Base-by-base conservation (phyloP, 2,797 vertebrate species). In the Pteropus rufus region DNA sequence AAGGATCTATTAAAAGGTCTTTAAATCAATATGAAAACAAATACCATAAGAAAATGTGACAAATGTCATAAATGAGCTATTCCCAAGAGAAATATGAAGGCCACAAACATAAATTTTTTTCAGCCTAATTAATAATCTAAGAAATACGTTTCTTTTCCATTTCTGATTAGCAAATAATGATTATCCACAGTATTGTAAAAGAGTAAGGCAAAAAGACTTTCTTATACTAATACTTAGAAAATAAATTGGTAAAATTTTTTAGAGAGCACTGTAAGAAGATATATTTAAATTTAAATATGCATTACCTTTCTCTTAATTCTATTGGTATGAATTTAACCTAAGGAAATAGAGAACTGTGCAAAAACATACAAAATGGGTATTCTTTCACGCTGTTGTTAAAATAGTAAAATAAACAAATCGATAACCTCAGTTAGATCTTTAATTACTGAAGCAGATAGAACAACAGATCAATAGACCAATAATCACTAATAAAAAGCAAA, bases 201-300 rank as follows among this genome's bases (percentile, higher is more conserved):
- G 5, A 90, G 0, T 70, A 83, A 41, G 54, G n/a, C 3, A 60
- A 81, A 90, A 70, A 77, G 10, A 34, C 31, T 70, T 82, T 41
- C n/a, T 90, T 26, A 18, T 52, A 12, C n/a, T 18, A 54, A 90
- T 54, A 65, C 26, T 79, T 29, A 84, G 3, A 76, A 23, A 88
- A 93, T 75, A 70, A 93, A 67, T 10, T 95, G 54, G 31, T 75
- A 80, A 91, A 92, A 95, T 26, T 31, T 91, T 89, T 88, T 89
- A 81, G 14, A 87, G 4, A 75, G 15, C 21, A 69, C n/a, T 72
- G 75, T 81, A 80, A 62, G 34, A 94, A 80, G 18, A 29, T 56
- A 83, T 67, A 65, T 72, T 11, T 31, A 95, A 80, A 89, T 87
- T 85, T 80, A 75, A 91, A 76, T 44, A 89, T 67, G 29, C 9